Conservation (phyloP, 2,888 invertebrate genomes). For the Abrostola tripartita region DNA sequence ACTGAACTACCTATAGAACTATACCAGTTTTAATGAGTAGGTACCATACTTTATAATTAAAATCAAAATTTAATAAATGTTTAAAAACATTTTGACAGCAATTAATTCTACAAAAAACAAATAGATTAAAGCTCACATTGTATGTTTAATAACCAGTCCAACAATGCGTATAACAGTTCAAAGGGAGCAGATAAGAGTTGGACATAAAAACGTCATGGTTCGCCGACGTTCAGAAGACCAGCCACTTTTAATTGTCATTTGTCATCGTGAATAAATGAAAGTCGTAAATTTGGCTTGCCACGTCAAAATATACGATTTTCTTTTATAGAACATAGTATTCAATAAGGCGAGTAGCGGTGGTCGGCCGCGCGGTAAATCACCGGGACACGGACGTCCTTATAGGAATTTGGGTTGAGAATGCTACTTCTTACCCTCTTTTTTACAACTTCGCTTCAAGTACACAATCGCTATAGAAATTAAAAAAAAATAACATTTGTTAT, state of each 20-base stretch:
- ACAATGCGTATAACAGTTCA: slow-evolving; percentile 38
- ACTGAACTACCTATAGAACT: not conserved
- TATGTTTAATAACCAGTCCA: not conserved
- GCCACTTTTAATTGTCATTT: slow-evolving; percentile 79
- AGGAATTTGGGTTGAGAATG: slow-evolving; percentile 62
- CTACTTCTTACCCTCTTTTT: slow-evolving; percentile 59
- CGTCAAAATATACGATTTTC: slow-evolving; percentile 85
- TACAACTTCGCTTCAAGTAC: slow-evolving; percentile 34
- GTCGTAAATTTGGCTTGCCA: slow-evolving; percentile 78
- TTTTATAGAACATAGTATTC: slow-evolving; percentile 81
- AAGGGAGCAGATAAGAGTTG: slow-evolving; percentile 54
- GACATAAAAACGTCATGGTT: slow-evolving; percentile 56
- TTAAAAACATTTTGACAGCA: no score
- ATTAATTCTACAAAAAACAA: no score
- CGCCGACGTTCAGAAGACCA: slow-evolving; percentile 46
- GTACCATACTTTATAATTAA: no score
- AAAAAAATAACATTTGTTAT: slow-evolving; percentile 37
- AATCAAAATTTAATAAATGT: no score
- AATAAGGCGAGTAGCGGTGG: slow-evolving; percentile 76
- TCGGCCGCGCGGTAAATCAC: slow-evolving; percentile 79
- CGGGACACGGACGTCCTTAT: slow-evolving; percentile 62
- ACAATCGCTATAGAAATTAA: slow-evolving; percentile 20
- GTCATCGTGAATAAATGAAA: slow-evolving; percentile 76
- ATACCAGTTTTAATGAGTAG: not conserved
- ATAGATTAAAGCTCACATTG: not conserved